These are phyloP conservation scores for Ridgeia piscesae DNA, from an alignment of 1,140 invertebrate genomes.

Conservation along the genomic window DNA sequence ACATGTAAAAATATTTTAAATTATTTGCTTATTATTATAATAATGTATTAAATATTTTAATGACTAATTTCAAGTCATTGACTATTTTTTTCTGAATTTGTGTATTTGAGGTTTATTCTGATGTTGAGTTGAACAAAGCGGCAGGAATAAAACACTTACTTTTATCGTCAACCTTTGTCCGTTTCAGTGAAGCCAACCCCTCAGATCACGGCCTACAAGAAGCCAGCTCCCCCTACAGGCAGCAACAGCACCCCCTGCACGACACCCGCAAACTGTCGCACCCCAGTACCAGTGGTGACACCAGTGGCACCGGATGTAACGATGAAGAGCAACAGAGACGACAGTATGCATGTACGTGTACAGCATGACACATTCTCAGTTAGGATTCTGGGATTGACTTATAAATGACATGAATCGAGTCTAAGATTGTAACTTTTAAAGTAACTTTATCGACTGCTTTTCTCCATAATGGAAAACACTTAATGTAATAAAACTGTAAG, in stretches of 20 bases:
- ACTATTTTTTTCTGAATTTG: too few relatives aligned
- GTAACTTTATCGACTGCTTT: background rate
- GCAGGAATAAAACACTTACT: background rate
- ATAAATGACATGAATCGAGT: too few relatives aligned
- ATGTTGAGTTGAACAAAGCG: background rate
- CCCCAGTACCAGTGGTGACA: slow-evolving; percentile 45
- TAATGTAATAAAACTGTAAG: background rate
- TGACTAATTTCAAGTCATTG: too few relatives aligned
- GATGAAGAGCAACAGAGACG: slow-evolving; percentile 29
- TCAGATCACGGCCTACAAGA: slow-evolving; percentile 49
- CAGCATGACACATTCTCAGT: background rate
- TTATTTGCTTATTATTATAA: too few relatives aligned
- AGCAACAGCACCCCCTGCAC: slow-evolving; percentile 36
- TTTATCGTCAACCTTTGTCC: background rate
- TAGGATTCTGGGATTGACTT: too few relatives aligned
- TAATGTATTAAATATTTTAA: too few relatives aligned
- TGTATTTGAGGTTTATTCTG: too few relatives aligned
- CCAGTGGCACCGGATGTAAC: slow-evolving; percentile 51
- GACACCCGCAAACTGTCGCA: slow-evolving; percentile 24
- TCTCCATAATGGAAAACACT: too few relatives aligned
- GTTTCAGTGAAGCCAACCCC: slow-evolving; percentile 16
- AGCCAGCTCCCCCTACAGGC: slow-evolving; percentile 43
- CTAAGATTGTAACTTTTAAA: too few relatives aligned
- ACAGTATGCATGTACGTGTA: background rate
- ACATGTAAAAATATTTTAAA: too few relatives aligned